Evolutionary conservation across 2,888 invertebrate genomes (phyloP), one percentile per base, ranked within the genome.

Genomic region (Stictocephala bisonia): DNA sequence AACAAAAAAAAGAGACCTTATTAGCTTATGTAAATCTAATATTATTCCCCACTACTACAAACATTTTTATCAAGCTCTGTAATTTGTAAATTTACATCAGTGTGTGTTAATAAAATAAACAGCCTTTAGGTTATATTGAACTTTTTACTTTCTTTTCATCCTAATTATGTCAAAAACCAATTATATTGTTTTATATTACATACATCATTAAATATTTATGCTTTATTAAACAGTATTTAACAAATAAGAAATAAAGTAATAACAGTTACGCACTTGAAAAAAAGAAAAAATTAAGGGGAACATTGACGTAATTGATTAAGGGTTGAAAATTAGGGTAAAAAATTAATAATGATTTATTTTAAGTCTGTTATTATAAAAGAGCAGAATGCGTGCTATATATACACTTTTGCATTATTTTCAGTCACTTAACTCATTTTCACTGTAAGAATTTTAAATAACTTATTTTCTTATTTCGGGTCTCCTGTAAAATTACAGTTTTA

Each of bases 11-110:
- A 35, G 40, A 40, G n/a, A 31, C 1, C 24, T 40, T 0, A 40
- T 40, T 40, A 22, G 22, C 41, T 64, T 64, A 40, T 40, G 31
- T 35, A 22, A 24, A 20, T 29, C 13, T 24, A 64, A 64, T 20
- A 29, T 20, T 20, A 11, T 64, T 20, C 64, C 64, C 20, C 35
- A 64, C n/a, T 64, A 35, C 22, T 64, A 64, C 0, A 29, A 41
- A 29, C 18, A 15, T 22, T 64, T 20, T 64, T 64, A 64, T 35
- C 22, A 64, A 29, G 7, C 35, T 22, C 41, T 64, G 41, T 41
- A 41, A 41, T 18, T n/a, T 26, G 24, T 15, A 29, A 9, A 68
- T 11, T 31, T 11, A 31, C 11, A 11, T 31, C 35, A 31, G 35
- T 31, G 35, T 31, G 6, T 31, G 6, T 31, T 9, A 7, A 11